Evolutionary conservation across 1,140 invertebrate species (phyloP), one percentile per base, ranked within the genome.

Genomic region (Nylanderia fulva): DNA sequence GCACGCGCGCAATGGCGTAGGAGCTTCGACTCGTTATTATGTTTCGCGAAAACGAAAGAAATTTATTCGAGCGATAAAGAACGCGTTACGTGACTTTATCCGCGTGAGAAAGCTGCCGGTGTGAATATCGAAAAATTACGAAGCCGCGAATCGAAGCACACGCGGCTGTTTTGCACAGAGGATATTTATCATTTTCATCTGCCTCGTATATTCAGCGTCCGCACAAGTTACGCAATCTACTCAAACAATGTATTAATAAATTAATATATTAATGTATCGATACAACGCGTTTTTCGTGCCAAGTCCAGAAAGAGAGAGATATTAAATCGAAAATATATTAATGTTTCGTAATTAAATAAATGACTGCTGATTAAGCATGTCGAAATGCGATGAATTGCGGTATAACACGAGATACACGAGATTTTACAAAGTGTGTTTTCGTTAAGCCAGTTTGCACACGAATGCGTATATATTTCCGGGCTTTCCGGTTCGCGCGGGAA

Each of bases 1-100:
- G 85, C 85, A 86, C 48, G 71, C 39, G 83, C 27, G 63, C 52
- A 71, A 66, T 24, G 84, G 84, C 84, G 87, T 89, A 88, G 87
- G 75, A 88, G 52, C 80, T 2, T 29, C 11, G 83, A 9, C 61
- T 68, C 21, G 76, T 68, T 79, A 79, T 54, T 68, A 54, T 39
- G 29, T 29, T 27, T 39, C 27, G 27, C 74, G 18, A 76, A 76
- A 76, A 76, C 15, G 45, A 54, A 68, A 54, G 75, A 79, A 66
- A 66, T 54, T 66, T 79, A 79, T 66, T 52, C 21, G 60, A 45
- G n/a, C 45, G 63, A 68, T 79, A 79, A 79, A 79, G 21, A 68
- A 24, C 56, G 15, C 33, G 29, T 36, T 54, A 68, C 76, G 63
- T 60, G 61, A 68, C 29, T 79, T 39, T 56, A 68, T 56, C 61